Percentiles rank a stretch among this genome's conserved stretches.
These are phyloP conservation scores for Nyctibius grandis DNA, from an alignment of 2,797 vertebrate species.

Conservation along the genomic window DNA sequence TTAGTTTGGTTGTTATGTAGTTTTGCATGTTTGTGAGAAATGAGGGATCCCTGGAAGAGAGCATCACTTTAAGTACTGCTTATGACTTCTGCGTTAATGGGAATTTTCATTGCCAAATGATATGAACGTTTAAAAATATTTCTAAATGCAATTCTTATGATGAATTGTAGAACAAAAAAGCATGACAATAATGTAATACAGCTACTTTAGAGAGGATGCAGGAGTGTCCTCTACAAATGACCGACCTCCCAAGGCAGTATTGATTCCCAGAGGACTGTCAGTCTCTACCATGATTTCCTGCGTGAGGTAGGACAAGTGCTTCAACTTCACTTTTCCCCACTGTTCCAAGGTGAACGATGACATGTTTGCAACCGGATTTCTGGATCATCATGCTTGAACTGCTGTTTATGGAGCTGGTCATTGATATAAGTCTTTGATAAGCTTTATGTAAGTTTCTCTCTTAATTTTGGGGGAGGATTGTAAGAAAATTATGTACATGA, in stretches of 20 bases:
- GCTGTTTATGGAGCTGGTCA: background rate
- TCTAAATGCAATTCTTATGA: background rate
- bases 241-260: background rate
- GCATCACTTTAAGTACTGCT: background rate
- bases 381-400: background rate
- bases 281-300: background rate
- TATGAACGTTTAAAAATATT: conserved; percentile 45
- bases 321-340: background rate
- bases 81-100: conserved; percentile 13
- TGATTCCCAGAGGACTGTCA: background rate
- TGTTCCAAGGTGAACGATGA: background rate
- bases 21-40: conserved; percentile 64
- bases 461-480: background rate
- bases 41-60: conserved; percentile 20
- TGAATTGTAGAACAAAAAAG: conserved; percentile 15
- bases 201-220: background rate
- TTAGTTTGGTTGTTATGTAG: conserved; percentile 78
- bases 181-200: background rate
- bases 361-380: background rate
- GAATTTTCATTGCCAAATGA: conserved; percentile 28
- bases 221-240: background rate
- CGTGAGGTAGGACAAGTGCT: background rate
- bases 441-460: background rate
- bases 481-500: background rate
- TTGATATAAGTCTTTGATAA: background rate